Conservation (phyloP, 2,888 invertebrate genomes). For the Caenorhabditis sp. region DNA sequence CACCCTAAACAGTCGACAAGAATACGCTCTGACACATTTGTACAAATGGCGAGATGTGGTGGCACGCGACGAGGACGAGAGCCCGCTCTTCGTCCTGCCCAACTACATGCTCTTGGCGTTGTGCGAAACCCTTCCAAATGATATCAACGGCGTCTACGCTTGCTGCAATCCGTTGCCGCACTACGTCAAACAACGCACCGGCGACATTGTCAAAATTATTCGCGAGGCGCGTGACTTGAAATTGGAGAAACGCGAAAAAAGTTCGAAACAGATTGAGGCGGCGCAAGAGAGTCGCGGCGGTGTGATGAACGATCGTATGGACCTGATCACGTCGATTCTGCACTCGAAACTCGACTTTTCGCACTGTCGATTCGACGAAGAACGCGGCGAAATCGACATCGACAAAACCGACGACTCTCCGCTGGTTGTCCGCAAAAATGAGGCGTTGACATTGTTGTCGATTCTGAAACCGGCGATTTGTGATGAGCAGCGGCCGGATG, state of each 20-base stretch:
- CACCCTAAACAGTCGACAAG: conserved; percentile 79
- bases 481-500: not conserved
- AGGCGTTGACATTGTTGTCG: conserved; percentile 15
- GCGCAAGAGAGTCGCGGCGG: conserved; percentile 32
- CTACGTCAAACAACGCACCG: conserved; percentile 74
- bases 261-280: conserved; percentile 21
- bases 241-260: conserved; percentile 44
- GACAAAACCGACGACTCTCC: conserved; percentile 13
- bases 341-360: conserved; percentile 50
- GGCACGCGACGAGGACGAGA: conserved; percentile 89
- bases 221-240: conserved; percentile 54
- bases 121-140: conserved; percentile 76
- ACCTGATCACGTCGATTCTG: conserved; percentile 23
- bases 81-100: conserved; percentile 87
- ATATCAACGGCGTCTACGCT: conserved; percentile 81
- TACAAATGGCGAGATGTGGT: conserved; percentile 87
- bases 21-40: conserved; percentile 80
- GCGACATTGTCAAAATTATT: conserved; percentile 56
- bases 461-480: conserved; percentile 10
- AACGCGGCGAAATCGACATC: conserved; percentile 43
- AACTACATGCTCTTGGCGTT: conserved; percentile 94
- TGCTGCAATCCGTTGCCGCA: conserved; percentile 93
- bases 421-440: conserved; percentile 6
- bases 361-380: conserved; percentile 50
- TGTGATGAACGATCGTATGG: conserved; percentile 31